phyloP scores from a whole-genome alignment of 2,113 vertebrate species.

The Psilopogon haemacephalus region DNA sequence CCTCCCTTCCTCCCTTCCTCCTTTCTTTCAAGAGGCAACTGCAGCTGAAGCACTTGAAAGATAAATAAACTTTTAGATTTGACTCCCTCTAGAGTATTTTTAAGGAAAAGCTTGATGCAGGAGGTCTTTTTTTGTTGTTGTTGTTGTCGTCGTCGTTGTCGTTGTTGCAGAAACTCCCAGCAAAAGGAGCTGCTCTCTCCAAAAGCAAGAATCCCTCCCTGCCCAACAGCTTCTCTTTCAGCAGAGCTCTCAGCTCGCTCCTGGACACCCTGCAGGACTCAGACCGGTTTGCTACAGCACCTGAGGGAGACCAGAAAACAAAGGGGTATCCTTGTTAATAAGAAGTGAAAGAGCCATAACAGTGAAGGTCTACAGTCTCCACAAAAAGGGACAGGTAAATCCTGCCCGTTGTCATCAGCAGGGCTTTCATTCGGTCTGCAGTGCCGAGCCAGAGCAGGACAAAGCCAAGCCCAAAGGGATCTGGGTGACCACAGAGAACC shows the following conservation, averaged over 20 bases:
- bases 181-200: neutral
- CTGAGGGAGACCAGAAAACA: neutral
- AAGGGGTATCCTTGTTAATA: neutral
- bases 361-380: neutral
- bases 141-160: too few relatives aligned
- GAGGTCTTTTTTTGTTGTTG: constrained; percentile 5
- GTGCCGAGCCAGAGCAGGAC: neutral
- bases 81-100: constrained; percentile 96
- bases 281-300: too few relatives aligned
- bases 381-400: neutral
- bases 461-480: neutral
- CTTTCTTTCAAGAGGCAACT: constrained; percentile 13
- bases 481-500: neutral
- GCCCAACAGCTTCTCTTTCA: neutral
- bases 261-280: neutral
- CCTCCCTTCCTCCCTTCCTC: too few relatives aligned
- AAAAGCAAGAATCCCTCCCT: neutral
- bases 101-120: constrained; percentile 71
- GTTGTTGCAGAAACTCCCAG: neutral
- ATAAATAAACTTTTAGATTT: constrained; percentile 85
- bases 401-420: neutral
- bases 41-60: constrained; percentile 58
- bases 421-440: neutral
- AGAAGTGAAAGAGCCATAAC: neutral
- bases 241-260: neutral